Evolutionary conservation across 2,797 vertebrate genomes (phyloP), one percentile per base, ranked within the genome.

Genomic region (Choloepus didactylus): DNA sequence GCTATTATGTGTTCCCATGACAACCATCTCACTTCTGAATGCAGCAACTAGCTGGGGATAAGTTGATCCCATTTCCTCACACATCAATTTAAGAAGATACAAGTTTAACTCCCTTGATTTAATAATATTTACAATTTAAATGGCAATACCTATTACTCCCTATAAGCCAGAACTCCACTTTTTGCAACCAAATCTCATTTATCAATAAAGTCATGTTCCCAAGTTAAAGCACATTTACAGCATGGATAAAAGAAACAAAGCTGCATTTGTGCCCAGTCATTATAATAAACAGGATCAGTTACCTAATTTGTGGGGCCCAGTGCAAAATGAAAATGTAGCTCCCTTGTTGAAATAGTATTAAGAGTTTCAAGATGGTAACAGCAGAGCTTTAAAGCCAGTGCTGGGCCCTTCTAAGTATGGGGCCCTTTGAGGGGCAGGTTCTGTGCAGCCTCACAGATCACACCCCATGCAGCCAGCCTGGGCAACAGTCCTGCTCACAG

Each of bases 91-190:
- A 85, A 82, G 89, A 85, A 88, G 82, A 95, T 85, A 69, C 73
- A 76, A 89, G 51, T 91, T 62, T 85, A 96, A 92, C 60, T 76
- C 88, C n/a, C 62, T 81, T 69, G 81, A 79, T 96, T 87, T 96
- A 69, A 67, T 38, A 91, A 84, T 96, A 90, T 97, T 95, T 96
- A 94, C 81, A 90, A 86, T 69, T 93, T 95, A 97, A 94, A 82
- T 93, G 82, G 56, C 41, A 81, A 35, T 54, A 87, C 46, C 21
- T 41, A 82, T 46, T 77, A 89, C 21, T 93, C 56, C 76, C 41
- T 87, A 21, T 25, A 81, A 90, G 62, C 72, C 62, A 92, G 72
- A 93, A 77, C 21, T 35, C 56, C 46, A 16, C 27, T 7, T 70
- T 59, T 90, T 76, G n/a, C 23, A 91, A 75, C 46, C 54, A 88